phyloP scores from a whole-genome alignment of 2,888 invertebrate genomes.

The Tenthredo scrophulariae region DNA sequence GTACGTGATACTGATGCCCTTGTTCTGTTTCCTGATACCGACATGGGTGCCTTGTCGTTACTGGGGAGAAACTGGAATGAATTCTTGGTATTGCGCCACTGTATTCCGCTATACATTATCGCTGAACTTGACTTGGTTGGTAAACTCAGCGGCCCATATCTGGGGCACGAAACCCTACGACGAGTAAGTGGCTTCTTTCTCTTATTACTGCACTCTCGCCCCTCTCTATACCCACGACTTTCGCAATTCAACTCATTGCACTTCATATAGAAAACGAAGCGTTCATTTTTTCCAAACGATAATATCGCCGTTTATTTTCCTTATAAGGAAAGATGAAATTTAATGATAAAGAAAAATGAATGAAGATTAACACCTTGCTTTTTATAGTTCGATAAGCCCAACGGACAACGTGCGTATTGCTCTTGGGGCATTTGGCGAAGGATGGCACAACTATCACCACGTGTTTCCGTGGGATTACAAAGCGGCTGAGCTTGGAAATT shows the following conservation, averaged over 20 bases:
- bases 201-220: constrained; percentile 5
- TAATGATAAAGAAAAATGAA: not conserved
- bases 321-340: not conserved
- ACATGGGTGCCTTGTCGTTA: constrained; percentile 87
- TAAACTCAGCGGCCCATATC: constrained; percentile 96
- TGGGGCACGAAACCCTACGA: constrained; percentile 96
- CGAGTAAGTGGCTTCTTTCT: constrained; percentile 79
- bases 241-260: not conserved
- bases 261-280: not conserved
- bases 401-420: constrained; percentile 86
- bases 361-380: not conserved
- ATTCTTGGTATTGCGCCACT: constrained; percentile 88
- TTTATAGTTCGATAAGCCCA: constrained; percentile 82
- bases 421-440: constrained; percentile 86
- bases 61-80: constrained; percentile 88
- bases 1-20: constrained; percentile 88
- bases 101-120: constrained; percentile 88
- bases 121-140: constrained; percentile 94
- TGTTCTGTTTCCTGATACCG: constrained; percentile 90
- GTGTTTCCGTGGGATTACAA: constrained; percentile 92
- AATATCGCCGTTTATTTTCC: not conserved
- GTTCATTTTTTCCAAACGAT: not conserved
- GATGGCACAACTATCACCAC: constrained; percentile 95
- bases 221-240: not conserved
- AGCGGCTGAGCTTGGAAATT: constrained; percentile 86